A percentile compares a stretch with the other conserved stretches of the same genome.
These are phyloP conservation scores for Phytoseiulus persimilis DNA, from an alignment of 2,888 invertebrate species.

Conservation along the genomic window DNA sequence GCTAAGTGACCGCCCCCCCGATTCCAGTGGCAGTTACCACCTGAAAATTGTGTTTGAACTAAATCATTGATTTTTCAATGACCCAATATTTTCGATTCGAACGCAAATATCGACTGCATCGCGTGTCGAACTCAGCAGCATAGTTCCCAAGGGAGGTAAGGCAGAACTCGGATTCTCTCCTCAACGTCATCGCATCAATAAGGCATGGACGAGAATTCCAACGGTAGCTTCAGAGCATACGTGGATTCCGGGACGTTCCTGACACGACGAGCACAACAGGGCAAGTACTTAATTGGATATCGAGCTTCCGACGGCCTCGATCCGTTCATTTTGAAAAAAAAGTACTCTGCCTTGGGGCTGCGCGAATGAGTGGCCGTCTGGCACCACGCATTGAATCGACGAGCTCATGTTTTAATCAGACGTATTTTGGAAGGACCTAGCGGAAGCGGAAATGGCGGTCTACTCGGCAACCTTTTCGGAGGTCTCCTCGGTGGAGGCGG, in stretches of 20 bases:
- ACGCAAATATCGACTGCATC: not conserved
- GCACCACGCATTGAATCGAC: too few relatives aligned
- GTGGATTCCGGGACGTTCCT: not conserved
- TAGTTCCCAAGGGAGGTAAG: not conserved
- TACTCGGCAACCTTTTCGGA: constrained; percentile 18
- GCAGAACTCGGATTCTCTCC: not conserved
- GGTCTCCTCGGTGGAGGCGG: constrained; percentile 7
- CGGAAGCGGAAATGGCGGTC: not conserved
- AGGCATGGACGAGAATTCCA: not conserved
- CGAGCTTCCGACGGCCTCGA: not conserved
- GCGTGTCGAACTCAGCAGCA: not conserved
- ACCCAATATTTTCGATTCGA: not conserved
- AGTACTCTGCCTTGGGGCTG: not conserved
- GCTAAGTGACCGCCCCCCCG: not conserved
- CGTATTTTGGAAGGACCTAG: not conserved
- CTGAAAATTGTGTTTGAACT: not conserved
- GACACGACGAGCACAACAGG: not conserved
- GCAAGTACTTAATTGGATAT: not conserved
- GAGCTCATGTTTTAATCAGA: too few relatives aligned
- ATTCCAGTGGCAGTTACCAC: not conserved
- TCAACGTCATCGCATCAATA: not conserved
- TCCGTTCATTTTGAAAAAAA: not conserved
- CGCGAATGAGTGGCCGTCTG: too few relatives aligned
- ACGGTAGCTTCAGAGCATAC: not conserved
- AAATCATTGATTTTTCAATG: not conserved